Evolutionary conservation across 1,140 invertebrate species (phyloP).

Genomic region (Rhysida immarginata): DNA sequence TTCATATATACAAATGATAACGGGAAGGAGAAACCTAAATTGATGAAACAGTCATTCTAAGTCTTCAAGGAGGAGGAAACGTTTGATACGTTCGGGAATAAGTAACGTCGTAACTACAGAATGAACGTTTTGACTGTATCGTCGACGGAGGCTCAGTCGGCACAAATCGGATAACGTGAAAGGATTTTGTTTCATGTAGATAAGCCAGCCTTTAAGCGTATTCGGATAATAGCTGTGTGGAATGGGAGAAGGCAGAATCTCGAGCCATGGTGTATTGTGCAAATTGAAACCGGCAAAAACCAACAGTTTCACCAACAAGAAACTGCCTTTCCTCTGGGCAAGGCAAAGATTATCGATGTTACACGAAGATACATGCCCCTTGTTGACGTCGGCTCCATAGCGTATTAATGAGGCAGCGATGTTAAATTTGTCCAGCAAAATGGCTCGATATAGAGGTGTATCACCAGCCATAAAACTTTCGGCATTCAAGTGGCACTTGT

Average conservation of each 20-base stretch:
- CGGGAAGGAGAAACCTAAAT: no score
- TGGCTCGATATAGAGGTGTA: constrained; percentile 34
- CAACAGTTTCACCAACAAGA: constrained; percentile 19
- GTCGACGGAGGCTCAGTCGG: constrained; percentile 28
- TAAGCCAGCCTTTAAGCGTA: constrained; percentile 19
- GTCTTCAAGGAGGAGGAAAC: constrained; percentile 23
- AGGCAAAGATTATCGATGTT: constrained; percentile 29
- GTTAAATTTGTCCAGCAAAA: constrained; percentile 29
- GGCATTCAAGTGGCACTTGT: constrained; percentile 31
- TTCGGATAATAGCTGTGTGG: constrained; percentile 14
- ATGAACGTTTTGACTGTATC: constrained; percentile 20
- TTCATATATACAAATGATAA: no score
- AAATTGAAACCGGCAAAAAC: constrained; percentile 24
- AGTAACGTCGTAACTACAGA: constrained; percentile 24
- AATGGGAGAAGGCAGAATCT: constrained; percentile 19
- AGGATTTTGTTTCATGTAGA: constrained; percentile 28
- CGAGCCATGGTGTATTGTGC: constrained; percentile 20
- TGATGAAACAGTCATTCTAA: no score
- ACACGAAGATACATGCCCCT: constrained; percentile 22
- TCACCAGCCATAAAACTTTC: constrained; percentile 32
- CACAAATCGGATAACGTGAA: constrained; percentile 31
- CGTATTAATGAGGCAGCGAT: constrained; percentile 32
- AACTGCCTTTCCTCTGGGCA: constrained; percentile 27
- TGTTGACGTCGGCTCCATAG: constrained; percentile 31
- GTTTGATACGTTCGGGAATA: constrained; percentile 24